Percentiles rank a stretch among this genome's conserved stretches.
These are phyloP conservation scores for Spermophilus dauricus DNA, from an alignment of 2,113 vertebrate genomes.

Conservation along the genomic window DNA sequence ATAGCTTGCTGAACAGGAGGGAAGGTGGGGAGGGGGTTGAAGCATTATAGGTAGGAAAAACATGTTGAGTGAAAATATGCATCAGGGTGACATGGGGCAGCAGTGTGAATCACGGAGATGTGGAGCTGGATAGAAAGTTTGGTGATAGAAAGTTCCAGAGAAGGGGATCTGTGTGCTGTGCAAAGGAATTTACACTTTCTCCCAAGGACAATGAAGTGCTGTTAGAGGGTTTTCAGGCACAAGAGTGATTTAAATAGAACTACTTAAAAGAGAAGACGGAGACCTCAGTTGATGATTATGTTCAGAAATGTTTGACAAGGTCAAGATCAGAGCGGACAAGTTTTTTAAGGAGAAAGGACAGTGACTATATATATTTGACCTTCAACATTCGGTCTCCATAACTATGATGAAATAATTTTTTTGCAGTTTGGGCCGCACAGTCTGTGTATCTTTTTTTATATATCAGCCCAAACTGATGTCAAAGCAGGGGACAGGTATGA, in stretches of 20 bases:
- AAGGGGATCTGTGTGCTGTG: not conserved
- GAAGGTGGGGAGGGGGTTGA: not conserved
- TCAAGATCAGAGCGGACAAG: constrained; percentile 57
- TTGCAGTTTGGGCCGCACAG: not conserved
- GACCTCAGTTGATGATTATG: constrained; percentile 27
- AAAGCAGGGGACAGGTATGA: not conserved
- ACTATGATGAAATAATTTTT: too few relatives aligned
- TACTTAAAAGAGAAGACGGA: not conserved
- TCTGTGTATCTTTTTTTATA: not conserved
- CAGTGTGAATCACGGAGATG: not conserved
- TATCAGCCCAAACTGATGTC: too few relatives aligned
- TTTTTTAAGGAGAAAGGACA: constrained; percentile 32
- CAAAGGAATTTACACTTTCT: not conserved
- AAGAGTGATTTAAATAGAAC: constrained; percentile 57
- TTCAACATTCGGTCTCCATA: too few relatives aligned
- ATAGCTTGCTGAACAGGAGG: not conserved
- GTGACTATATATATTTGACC: too few relatives aligned
- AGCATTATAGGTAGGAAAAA: not conserved
- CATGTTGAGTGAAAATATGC: not conserved
- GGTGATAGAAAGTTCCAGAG: not conserved
- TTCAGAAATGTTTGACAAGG: constrained; percentile 56
- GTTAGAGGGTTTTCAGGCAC: not conserved
- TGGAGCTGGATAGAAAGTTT: not conserved
- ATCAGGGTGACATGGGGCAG: not conserved
- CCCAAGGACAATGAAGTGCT: not conserved